Base-by-base conservation (phyloP, 2,888 invertebrate genomes). In the Hipparchia semele region DNA sequence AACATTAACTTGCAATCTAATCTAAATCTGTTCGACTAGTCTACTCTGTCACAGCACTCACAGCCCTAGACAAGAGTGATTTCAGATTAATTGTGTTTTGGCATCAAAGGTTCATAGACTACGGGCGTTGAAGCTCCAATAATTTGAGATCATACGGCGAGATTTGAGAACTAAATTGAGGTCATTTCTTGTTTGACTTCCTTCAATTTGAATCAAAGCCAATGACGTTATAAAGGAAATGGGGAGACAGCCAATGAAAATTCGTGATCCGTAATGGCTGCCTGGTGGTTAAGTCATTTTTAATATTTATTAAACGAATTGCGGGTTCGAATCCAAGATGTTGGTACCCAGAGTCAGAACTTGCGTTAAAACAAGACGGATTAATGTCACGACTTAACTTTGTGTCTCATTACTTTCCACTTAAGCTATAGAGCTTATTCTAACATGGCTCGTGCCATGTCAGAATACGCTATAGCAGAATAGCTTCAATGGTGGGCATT, bases 51-150 rank as follows among this genome's bases (percentile, higher is more conserved):
- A 77, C 10, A 51, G 9, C 1, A 5, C 8, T 77, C 75, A 76
- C 6, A 62, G 46, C 7, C 9, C 12, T 23, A 65, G 70, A 69
- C 62, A 69, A 66, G 77, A 75, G 73, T 79, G 77, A 83, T 85
- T 82, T 81, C 49, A 83, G 84, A 84, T 83, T 82, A 83, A 82
- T 83, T 80, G 79, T 78, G 79, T 73, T 61, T 51, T 61, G 61
- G 39, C 61, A 61, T 68, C 72, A 73, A 75, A 68, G 73, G 75
- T 54, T 75, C 53, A 23, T 9, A 49, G 51, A 51, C 39, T 70
- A 54, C 46, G 71, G 61, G 75, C 68, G 71, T 73, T 73, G 68
- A 70, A 67, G 60, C 54, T 64, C 64, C 59, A 73, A 68, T 73
- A 59, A 73, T 71, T 75, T 51, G 45, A 70, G 65, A 70, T 70